Base-by-base conservation (phyloP, 2,797 vertebrate genomes). In the Pseudomugil gertrudae region DNA sequence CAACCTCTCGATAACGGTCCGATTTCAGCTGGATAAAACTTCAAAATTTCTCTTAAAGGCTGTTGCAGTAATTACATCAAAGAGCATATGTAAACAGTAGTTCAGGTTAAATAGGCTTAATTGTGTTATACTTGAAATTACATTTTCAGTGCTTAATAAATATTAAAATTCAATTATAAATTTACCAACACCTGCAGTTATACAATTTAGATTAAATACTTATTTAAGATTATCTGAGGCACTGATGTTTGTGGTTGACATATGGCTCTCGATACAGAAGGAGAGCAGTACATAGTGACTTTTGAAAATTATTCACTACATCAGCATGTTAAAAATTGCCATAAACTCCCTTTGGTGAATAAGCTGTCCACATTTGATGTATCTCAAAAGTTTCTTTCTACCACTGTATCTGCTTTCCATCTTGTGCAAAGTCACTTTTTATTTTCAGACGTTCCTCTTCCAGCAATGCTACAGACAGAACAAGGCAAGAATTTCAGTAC, bases 391-490 rank as follows among this genome's bases (percentile, higher is more conserved):
- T 68, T 80, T 48, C 33, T 51, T 73, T 61, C 63, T 47, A 2
- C 36, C 62, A 24, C 74, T 59, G 50, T 45, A 69, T 75, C 71
- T 19, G 50, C 76, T 79, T 70, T 73, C 72, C 72, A 51, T 76
- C 67, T 72, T 86, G 77, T 88, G 80, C 78, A 87, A 85, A 86
- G 80, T 86, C 78, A 69, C 78, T 67, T 87, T 81, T 57, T 57
- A 58, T 70, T 69, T 69, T 66, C 67, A 57, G 75, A 72, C 70
- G 70, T 21, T 36, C 90, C 92, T 92, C 81, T 91, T 80, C 85
- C 88, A 89, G 84, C 92, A 80, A 85, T 86, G 89, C 89, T 90
- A 91, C 89, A 80, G 84, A 92, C 90, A 88, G 83, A 90, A 84
- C 89, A 87, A 90, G 89, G 87, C 91, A 86, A 82, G 87, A 53